Percentiles rank a stretch among this genome's conserved stretches.
Evolutionary conservation across 2,113 vertebrate species (phyloP).

Genomic region (Megaceryle torquata): DNA sequence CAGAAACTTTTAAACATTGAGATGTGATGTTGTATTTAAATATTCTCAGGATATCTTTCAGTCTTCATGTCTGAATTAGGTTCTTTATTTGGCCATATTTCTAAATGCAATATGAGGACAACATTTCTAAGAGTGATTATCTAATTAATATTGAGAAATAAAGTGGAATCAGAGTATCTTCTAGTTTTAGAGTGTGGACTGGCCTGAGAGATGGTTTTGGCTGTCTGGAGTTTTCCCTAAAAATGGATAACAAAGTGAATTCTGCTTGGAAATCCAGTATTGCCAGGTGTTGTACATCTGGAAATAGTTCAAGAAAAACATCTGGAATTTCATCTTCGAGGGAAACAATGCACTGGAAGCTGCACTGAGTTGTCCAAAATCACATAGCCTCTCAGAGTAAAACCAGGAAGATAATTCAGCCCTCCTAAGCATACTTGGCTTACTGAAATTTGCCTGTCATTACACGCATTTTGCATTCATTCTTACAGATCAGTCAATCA

Average conservation of each 20-base stretch:
- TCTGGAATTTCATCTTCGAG: constrained; percentile 16
- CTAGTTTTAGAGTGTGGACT: neutral
- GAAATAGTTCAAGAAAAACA: constrained; percentile 7
- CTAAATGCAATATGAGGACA: neutral
- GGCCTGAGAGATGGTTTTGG: neutral
- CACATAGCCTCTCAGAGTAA: neutral
- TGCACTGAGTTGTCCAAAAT: neutral
- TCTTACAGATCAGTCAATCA: neutral
- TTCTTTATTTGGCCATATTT: neutral
- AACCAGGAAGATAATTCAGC: neutral
- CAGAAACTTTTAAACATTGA: neutral
- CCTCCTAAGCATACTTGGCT: neutral
- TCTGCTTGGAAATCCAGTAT: neutral
- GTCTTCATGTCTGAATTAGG: neutral
- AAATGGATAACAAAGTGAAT: neutral
- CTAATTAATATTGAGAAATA: neutral
- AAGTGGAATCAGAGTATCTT: neutral
- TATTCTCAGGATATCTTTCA: neutral
- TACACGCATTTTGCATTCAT: neutral
- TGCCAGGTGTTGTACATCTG: neutral
- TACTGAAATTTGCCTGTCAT: neutral
- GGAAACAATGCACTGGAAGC: neutral
- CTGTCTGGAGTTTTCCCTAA: neutral
- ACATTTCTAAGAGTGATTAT: neutral
- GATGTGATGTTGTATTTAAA: neutral